Conservation (phyloP, 2,797 vertebrate species). For the Neopelma chrysocephalum region DNA sequence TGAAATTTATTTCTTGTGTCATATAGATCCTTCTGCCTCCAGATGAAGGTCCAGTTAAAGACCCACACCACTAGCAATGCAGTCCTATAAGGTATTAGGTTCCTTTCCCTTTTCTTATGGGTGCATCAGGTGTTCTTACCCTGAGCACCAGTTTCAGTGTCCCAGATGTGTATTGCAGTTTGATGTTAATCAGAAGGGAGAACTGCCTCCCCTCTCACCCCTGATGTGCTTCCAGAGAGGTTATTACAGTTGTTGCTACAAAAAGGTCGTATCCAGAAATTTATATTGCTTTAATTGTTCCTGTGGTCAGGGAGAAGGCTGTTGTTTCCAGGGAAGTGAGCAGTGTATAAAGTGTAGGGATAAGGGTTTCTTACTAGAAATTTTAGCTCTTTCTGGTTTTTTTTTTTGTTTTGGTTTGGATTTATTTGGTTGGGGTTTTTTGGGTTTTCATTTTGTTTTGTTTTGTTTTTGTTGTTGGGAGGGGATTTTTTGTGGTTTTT, state of each 20-base stretch:
- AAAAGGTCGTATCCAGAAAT: background rate
- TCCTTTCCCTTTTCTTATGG: background rate
- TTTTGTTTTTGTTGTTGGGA: background rate
- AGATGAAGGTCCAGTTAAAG: background rate
- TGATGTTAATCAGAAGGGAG: background rate
- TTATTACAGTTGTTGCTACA: background rate
- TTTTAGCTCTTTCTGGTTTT: background rate
- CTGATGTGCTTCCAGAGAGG: background rate
- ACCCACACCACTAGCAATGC: background rate
- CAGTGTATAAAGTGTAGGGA: background rate
- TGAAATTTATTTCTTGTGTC: background rate
- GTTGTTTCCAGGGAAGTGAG: background rate
- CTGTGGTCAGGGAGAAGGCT: background rate
- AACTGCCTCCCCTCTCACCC: background rate
- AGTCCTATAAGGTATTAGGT: background rate
- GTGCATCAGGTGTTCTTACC: background rate
- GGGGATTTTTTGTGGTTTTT: background rate
- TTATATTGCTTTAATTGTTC: background rate
- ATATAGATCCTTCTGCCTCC: background rate
- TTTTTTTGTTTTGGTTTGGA: background rate
- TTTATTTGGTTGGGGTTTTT: no score
- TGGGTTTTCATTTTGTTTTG: background rate
- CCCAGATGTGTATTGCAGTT: background rate
- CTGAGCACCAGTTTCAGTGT: rapidly evolving
- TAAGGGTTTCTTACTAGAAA: background rate